Percentiles rank a stretch among this genome's conserved stretches.
phyloP scores from a whole-genome alignment of 2,797 vertebrate species.

The Microctenopoma steveboyesi region DNA sequence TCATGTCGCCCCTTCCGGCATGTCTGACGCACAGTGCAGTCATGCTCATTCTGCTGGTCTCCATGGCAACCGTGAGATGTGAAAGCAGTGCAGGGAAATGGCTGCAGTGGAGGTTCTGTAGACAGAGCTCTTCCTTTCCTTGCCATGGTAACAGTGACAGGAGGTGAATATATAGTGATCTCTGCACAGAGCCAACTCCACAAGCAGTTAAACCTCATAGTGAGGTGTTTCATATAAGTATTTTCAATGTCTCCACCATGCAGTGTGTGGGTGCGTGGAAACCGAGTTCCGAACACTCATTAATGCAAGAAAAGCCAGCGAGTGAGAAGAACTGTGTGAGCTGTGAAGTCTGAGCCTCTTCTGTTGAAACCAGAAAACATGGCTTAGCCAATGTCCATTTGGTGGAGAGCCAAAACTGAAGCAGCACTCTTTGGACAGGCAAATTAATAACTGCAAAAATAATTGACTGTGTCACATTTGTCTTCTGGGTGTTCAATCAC shows the following conservation, averaged over 20 bases:
- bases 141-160: conserved; percentile 84
- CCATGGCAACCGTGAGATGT: conserved; percentile 79
- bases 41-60: conserved; percentile 77
- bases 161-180: conserved; percentile 80
- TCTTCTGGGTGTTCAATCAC: conserved; percentile 56
- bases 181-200: conserved; percentile 55
- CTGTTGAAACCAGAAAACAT: conserved; percentile 50
- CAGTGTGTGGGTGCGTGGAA: conserved; percentile 67
- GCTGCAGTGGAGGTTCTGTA: conserved; percentile 75
- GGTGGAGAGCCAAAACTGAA: conserved; percentile 34
- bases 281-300: conserved; percentile 57
- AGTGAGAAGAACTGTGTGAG: conserved; percentile 62
- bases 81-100: conserved; percentile 78
- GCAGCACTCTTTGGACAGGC: conserved; percentile 41
- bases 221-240: conserved; percentile 69
- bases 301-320: conserved; percentile 61
- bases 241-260: conserved; percentile 55
- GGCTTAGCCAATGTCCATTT: conserved; percentile 31
- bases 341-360: conserved; percentile 51
- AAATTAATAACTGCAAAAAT: conserved; percentile 63
- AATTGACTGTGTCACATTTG: conserved; percentile 58
- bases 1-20: conserved; percentile 78
- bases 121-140: conserved; percentile 80
- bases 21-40: conserved; percentile 82
- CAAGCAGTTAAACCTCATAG: conserved; percentile 67